Base-by-base conservation (phyloP, 2,797 vertebrate genomes). In the Sebastes nivosus region DNA sequence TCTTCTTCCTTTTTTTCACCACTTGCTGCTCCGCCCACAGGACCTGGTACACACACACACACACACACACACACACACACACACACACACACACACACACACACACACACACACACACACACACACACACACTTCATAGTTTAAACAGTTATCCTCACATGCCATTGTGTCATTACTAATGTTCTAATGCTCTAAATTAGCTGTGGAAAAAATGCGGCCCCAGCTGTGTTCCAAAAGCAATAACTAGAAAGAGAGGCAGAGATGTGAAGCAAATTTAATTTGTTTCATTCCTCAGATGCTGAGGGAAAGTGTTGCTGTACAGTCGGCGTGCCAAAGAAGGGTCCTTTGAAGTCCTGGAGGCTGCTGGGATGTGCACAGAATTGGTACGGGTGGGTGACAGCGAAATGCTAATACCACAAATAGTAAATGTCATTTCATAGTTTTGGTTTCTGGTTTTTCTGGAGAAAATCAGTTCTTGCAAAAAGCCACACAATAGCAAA, bases 1-100 rank as follows among this genome's bases (percentile, higher is more conserved):
- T 92, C 87, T 97, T 98, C 83, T 83, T 94, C 88, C 98, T 95
- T 71, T 80, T 95, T 87, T 96, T 99, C 16, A 96, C 95, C 87
- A 98, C 96, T 91, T 98, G 97, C 94, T 99, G 98, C 89, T 98
- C 96, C 58, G 96, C 92, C 97, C 97, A 99, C 80, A 93, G 89
- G 42, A 99, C 97, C 97, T 99, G 89, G 2, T 52, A 82, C 46
- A 79, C 71, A 78, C 16, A 66, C 32, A 63, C 27, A 34, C 5
- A 79, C 71, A 76, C 16, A 66, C 32, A 34, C 27, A 42, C 5
- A 34, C 2, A 29, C 29, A 6, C 27, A 29, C 5, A 34, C 14
- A 42, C 5, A 32, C 32, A 61, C 24, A 2, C 24, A 24, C 24
- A 2, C 24, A 24, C 24, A 2, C 24, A 34, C 32, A 61, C 25